Evolutionary conservation across 2,888 invertebrate genomes (phyloP), one percentile per base, ranked within the genome.

Genomic region (Erebia aethiops): DNA sequence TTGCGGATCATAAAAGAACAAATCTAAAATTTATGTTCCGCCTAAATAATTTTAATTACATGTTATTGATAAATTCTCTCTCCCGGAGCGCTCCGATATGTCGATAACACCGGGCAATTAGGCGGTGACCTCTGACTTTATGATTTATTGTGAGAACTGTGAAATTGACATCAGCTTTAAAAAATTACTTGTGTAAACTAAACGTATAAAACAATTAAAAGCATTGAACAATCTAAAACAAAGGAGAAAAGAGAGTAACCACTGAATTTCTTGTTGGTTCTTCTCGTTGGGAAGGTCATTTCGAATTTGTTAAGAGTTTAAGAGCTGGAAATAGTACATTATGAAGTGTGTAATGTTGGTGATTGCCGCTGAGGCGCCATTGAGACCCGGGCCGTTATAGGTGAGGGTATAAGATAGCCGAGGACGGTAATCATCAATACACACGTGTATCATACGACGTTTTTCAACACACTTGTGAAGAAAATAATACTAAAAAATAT

Each of bases 31-130:
- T 67, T 63, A 80, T 80, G 82, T 79, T 78, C 81, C 86, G 79
- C 82, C 88, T 90, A 90, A 91, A 92, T 90, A 90, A 89, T 92
- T 93, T 92, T 93, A 93, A 93, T 93, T 93, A 92, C 88, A 92
- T 87, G 91, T 91, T 92, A 91, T 93, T 91, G 92, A 92, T 92
- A 89, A 89, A 92, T 90, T 88, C 88, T 87, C 85, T 87, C 83
- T 87, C 87, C 84, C 84, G 86, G 82, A 89, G 90, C 91, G 90
- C 79, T 85, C 77, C 81, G 89, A 89, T 89, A 88, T 87, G 84
- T 87, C 89, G 91, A 90, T 90, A 88, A 86, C 87, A 86, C 88
- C 81, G 86, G 86, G 86, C 88, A 91, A 91, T 92, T 92, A 92
- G 89, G 81, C 87, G 81, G 77, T 89, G 92, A 93, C 87, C 93